Conservation (phyloP, 2,888 invertebrate genomes). For the Caenorhabditis sinica region DNA sequence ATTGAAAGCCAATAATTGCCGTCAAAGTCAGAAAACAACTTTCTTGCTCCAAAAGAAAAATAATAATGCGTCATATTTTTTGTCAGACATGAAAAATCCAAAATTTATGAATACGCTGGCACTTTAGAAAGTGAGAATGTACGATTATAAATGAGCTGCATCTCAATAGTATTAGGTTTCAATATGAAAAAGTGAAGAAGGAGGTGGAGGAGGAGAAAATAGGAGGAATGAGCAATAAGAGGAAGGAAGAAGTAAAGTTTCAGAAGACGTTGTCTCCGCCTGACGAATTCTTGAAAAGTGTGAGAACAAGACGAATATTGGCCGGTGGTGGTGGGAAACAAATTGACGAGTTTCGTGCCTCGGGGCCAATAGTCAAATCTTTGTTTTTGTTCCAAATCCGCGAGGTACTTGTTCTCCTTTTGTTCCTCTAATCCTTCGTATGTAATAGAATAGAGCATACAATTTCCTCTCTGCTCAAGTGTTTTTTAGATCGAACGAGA, state of each 20-base stretch:
- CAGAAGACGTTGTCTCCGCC: slow-evolving; percentile 12
- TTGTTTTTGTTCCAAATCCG: slow-evolving; percentile 19
- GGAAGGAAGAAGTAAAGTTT: slow-evolving; percentile 13
- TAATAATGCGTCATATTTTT: neutral
- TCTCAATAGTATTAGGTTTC: slow-evolving; percentile 42
- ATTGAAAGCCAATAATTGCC: neutral
- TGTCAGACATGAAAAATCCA: neutral
- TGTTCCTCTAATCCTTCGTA: slow-evolving; percentile 31
- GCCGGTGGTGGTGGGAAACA: slow-evolving; percentile 7
- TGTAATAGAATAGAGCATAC: slow-evolving; percentile 41
- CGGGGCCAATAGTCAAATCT: slow-evolving; percentile 8
- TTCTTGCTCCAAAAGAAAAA: neutral
- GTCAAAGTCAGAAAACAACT: slow-evolving; percentile 8
- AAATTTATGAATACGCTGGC: neutral
- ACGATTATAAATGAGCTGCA: slow-evolving; percentile 42
- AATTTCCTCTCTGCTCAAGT: slow-evolving; percentile 23
- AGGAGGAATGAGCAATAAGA: slow-evolving; percentile 38
- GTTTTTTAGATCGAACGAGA: slow-evolving; percentile 11
- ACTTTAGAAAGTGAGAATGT: slow-evolving; percentile 19
- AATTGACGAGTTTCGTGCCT: slow-evolving; percentile 19
- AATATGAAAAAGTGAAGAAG: slow-evolving; percentile 7
- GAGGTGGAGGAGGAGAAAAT: neutral
- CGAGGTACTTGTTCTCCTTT: slow-evolving; percentile 9
- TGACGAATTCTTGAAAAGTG: slow-evolving; percentile 51
- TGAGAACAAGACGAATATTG: slow-evolving; percentile 23